Evolutionary conservation across 1,140 invertebrate genomes (phyloP), one percentile per base, ranked within the genome.

Genomic region (Ips nitidus): DNA sequence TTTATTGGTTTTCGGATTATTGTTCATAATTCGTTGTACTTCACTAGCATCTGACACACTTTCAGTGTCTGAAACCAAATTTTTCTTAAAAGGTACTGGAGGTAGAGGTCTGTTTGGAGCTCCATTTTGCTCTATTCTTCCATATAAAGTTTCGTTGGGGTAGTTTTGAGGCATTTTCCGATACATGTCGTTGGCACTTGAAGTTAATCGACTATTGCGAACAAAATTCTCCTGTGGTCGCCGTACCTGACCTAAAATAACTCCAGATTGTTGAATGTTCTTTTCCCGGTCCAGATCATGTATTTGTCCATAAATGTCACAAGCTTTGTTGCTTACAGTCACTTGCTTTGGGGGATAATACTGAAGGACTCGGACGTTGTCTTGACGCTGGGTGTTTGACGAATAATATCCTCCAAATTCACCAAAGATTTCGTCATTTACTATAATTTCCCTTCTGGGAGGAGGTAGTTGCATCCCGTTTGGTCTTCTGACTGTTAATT

Each of bases 11-110:
- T 72, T 72, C 37, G 59, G 40, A 59, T 67, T 73, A 52, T 38
- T 85, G 58, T 76, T 84, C 79, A 88, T 80, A 66, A 88, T 88
- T 70, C 84, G 80, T 59, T 87, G 86, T 52, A 89, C 84, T 77
- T 89, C 87, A 3, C 84, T 84, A 50, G 84, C 86, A 75, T 89
- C 86, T 4, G 87, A 88, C n/a, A 86, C 86, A 56, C 69, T 71
- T 62, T 58, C 70, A 57, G 42, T 70, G 6, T 74, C 71, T 38
- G 66, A 69, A 52, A 47, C 43, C 66, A 53, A 22, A 63, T 71
- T 37, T 6, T 60, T 68, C 52, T 71, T 69, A 22, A 39, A 40
- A 42, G 79, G 79, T 5, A 78, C 70, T 3, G 79, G 78, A 1
- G 79, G 79, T 38, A 80, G 52, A 4, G 79, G 78, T 42, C 78